phyloP scores from a whole-genome alignment of 2,797 vertebrate genomes.

The Syndactyla subalaris region DNA sequence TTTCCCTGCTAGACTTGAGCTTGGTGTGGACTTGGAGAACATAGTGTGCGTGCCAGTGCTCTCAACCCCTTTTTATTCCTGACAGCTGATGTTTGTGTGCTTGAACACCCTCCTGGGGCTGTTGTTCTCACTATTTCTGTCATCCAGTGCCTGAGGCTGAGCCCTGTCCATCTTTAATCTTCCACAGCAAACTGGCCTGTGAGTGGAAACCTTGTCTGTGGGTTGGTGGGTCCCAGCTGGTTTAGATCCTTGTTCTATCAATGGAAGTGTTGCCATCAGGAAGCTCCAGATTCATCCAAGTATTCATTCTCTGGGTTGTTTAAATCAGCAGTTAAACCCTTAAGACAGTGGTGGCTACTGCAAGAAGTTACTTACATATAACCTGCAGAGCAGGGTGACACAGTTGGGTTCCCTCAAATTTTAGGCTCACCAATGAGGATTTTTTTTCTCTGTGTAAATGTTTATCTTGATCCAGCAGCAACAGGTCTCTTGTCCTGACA shows the following conservation, averaged over 20 bases:
- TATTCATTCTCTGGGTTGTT: neutral
- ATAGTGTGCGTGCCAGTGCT: neutral
- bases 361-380: neutral
- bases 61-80: neutral
- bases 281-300: neutral
- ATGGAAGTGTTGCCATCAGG: neutral
- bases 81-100: neutral
- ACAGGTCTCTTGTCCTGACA: neutral
- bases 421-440: neutral
- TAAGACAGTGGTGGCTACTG: neutral
- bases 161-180: neutral
- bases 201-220: neutral
- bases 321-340: neutral
- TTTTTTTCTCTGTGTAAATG: neutral
- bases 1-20: neutral
- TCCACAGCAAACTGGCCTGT: neutral
- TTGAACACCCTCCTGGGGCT: neutral
- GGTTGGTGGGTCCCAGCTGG: neutral
- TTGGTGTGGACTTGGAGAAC: neutral
- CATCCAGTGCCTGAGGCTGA: neutral
- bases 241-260: neutral
- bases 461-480: neutral
- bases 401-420: neutral
- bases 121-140: neutral
- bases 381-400: neutral